Conservation (phyloP, 2,797 vertebrate species). For the Ciconia nigra region DNA sequence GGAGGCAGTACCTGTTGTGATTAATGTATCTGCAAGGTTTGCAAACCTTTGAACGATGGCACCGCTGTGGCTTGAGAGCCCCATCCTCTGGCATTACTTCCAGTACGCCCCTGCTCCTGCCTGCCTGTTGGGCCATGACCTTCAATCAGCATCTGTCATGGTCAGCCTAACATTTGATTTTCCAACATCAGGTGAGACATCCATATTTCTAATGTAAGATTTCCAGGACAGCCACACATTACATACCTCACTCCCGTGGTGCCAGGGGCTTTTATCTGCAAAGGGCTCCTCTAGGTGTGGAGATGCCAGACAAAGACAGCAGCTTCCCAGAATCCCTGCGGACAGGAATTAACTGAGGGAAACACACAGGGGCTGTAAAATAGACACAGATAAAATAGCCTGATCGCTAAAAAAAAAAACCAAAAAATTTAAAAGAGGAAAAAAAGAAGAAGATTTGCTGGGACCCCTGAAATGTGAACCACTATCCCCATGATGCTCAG, state of each 20-base stretch:
- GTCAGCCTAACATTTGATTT: neutral
- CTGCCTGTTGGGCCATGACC: neutral
- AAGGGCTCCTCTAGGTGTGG: neutral
- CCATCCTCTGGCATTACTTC: neutral
- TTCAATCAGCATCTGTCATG: neutral
- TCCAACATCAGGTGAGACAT: neutral
- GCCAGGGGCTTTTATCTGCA: neutral
- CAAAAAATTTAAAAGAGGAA: fast-evolving
- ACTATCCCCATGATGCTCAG: neutral
- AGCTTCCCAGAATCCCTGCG: neutral
- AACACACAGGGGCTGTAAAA: neutral
- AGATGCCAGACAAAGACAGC: neutral
- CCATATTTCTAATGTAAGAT: neutral
- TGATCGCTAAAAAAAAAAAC: neutral
- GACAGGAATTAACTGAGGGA: neutral
- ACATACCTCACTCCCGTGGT: fast-evolving
- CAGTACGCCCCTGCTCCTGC: neutral
- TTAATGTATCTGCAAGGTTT: neutral
- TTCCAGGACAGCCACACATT: neutral
- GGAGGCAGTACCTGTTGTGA: neutral
- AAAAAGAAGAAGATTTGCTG: neutral
- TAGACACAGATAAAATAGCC: neutral
- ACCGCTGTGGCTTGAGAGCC: neutral
- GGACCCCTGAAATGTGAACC: neutral
- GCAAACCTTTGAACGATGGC: neutral